Evolutionary conservation across 92 coral and sea anemone genomes (phyloP).

Genomic region (Epizoanthus illoricatus): DNA sequence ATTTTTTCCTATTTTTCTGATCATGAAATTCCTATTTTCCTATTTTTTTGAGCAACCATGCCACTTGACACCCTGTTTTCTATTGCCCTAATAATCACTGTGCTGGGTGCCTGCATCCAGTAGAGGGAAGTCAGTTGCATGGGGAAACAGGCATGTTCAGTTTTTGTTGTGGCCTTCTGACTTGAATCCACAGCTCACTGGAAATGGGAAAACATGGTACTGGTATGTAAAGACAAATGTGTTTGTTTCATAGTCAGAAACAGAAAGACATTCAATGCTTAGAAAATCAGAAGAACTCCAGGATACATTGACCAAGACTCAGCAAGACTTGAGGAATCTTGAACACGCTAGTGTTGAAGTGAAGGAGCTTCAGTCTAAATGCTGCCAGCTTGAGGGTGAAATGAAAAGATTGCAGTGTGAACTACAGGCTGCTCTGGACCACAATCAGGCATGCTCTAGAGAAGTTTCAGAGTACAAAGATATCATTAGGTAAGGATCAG

Average conservation of each 20-base stretch:
- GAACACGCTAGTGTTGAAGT: conserved; percentile 27
- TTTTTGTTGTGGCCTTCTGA: no score
- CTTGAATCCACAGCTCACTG: no score
- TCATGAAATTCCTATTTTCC: no score
- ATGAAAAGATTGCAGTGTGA: conserved; percentile 42
- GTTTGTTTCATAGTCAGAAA: neutral
- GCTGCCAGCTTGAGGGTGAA: conserved; percentile 44
- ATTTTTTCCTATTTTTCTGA: no score
- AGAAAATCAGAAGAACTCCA: conserved; percentile 21
- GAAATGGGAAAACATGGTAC: neutral
- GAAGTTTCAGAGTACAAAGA: conserved; percentile 58
- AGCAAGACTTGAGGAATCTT: conserved; percentile 33
- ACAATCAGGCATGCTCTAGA: conserved; percentile 40
- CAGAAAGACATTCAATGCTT: conserved; percentile 18
- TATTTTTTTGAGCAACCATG: no score
- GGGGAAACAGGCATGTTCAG: no score
- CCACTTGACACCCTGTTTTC: no score
- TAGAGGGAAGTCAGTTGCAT: no score
- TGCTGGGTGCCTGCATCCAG: no score
- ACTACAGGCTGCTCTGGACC: conserved; percentile 30
- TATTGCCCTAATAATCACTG: no score
- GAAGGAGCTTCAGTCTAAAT: conserved; percentile 45
- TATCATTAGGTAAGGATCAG: conserved; percentile 43
- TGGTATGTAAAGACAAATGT: neutral
- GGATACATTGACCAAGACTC: conserved; percentile 13